phyloP scores from a whole-genome alignment of 1,140 invertebrate genomes.

The Bacillus rossius region DNA sequence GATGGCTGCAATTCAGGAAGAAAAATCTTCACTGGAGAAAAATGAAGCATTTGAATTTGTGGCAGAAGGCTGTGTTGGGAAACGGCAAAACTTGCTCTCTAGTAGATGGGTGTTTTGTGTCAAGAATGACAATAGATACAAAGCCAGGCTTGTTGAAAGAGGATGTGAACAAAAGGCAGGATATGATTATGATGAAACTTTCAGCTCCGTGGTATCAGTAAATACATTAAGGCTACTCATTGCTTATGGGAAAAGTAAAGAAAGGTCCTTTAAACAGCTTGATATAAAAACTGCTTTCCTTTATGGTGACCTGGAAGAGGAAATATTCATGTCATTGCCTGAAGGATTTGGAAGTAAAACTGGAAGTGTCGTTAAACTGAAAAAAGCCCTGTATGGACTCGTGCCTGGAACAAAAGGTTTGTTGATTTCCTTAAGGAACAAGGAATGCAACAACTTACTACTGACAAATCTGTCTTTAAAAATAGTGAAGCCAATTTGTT shows the following conservation, averaged over 20 bases:
- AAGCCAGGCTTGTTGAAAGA: no score
- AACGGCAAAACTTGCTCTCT: no score
- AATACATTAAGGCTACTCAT: slow-evolving; percentile 27
- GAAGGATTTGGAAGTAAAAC: slow-evolving; percentile 33
- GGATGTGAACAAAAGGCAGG: slow-evolving; percentile 25
- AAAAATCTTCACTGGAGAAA: no score
- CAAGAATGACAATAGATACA: no score
- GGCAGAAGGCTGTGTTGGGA: no score
- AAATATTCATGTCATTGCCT: slow-evolving; percentile 39
- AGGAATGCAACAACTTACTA: no score
- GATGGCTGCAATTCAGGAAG: no score
- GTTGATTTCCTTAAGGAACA: not conserved
- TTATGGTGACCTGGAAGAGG: slow-evolving; percentile 39
- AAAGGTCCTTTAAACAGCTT: slow-evolving; percentile 27
- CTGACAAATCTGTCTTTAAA: no score
- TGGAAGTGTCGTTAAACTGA: slow-evolving; percentile 30
- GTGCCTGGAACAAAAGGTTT: slow-evolving; percentile 35
- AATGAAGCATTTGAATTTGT: no score
- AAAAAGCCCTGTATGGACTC: slow-evolving; percentile 39
- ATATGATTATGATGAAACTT: slow-evolving; percentile 30
- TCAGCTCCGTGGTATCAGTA: slow-evolving; percentile 31
- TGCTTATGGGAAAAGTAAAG: slow-evolving; percentile 19
- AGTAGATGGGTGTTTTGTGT: no score
- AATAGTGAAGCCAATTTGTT: no score
- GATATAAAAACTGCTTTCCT: slow-evolving; percentile 40